phyloP scores from a whole-genome alignment of 2,888 invertebrate species.

The Cantharis nigra region DNA sequence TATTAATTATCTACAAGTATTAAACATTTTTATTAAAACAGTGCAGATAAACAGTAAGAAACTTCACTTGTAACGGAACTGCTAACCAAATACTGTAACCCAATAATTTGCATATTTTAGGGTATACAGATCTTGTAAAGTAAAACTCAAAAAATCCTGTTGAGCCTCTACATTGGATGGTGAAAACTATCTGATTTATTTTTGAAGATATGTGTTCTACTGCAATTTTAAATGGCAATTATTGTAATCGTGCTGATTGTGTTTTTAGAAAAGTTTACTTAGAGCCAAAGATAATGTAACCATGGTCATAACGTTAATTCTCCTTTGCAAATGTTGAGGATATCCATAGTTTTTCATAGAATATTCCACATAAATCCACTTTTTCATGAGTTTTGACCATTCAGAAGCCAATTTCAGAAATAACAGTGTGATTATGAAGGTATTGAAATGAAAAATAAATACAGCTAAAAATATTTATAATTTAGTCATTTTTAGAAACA shows the following conservation, averaged over 20 bases:
- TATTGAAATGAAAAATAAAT: conserved; percentile 6
- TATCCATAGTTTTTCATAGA: conserved; percentile 46
- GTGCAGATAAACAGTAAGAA: background rate
- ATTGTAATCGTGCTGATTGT: background rate
- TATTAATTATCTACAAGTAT: conserved; percentile 41
- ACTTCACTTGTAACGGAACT: conserved; percentile 30
- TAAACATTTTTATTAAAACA: background rate
- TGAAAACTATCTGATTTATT: background rate
- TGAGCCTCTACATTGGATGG: background rate
- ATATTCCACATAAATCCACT: conserved; percentile 53
- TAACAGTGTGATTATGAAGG: conserved; percentile 37
- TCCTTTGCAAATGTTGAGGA: conserved; percentile 6
- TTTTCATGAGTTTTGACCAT: conserved; percentile 55
- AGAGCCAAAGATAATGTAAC: background rate
- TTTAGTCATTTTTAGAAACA: too few relatives aligned
- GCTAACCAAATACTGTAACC: conserved; percentile 30
- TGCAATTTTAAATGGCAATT: background rate
- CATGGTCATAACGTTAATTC: background rate
- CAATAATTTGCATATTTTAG: conserved; percentile 25
- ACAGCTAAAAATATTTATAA: conserved; percentile 6
- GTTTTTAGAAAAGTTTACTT: background rate
- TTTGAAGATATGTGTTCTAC: background rate
- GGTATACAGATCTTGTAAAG: conserved; percentile 18
- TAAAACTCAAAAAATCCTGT: conserved; percentile 1
- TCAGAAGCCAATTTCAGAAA: conserved; percentile 58